Base-by-base conservation (phyloP, 2,888 invertebrate genomes). In the Lepetodrilus schrolli region DNA sequence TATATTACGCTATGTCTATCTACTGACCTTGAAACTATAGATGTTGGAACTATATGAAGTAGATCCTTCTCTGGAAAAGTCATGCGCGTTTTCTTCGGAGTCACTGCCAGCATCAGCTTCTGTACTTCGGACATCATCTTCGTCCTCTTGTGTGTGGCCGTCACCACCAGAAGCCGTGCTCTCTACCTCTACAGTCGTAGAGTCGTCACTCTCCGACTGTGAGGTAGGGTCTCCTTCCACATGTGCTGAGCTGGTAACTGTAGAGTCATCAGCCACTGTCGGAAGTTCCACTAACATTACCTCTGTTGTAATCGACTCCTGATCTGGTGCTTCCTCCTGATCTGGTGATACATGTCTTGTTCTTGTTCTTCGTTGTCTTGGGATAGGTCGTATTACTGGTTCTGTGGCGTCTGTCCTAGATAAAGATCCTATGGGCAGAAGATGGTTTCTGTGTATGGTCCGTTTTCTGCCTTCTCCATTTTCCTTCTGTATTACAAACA, bases 381-480 rank as follows among this genome's bases (percentile, higher is more conserved):
- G 38, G 50, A 13, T 17, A 13, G n/a, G n/a, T n/a, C n/a, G n/a
- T n/a, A n/a, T n/a, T n/a, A n/a, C n/a, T n/a, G n/a, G n/a, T n/a
- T n/a, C n/a, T n/a, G n/a, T n/a, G n/a, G n/a, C n/a, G n/a, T n/a
- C n/a, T n/a, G n/a, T n/a, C n/a, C n/a, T n/a, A n/a, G n/a, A n/a
- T n/a, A n/a, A 21, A 2, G 13, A 21, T n/a, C 65, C 20, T 7
- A 66, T 8, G 1, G 66, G 66, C n/a, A 66, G 36, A 13, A 34
- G 34, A 30, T 66, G 66, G 13, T 66, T 66, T 36, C 34, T 8
- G 34, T 66, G 66, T 13, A 66, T 10, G 30, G 66, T 66, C 23
- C 34, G 0, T 17, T 36, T 17, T 7, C 30, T 4, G 10, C 66
- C 10, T 66, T 66, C 66, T 34, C 66, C 66, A 37, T 13, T 30